phyloP scores from a whole-genome alignment of 2,888 invertebrate species.

The Dynastes grantii region DNA sequence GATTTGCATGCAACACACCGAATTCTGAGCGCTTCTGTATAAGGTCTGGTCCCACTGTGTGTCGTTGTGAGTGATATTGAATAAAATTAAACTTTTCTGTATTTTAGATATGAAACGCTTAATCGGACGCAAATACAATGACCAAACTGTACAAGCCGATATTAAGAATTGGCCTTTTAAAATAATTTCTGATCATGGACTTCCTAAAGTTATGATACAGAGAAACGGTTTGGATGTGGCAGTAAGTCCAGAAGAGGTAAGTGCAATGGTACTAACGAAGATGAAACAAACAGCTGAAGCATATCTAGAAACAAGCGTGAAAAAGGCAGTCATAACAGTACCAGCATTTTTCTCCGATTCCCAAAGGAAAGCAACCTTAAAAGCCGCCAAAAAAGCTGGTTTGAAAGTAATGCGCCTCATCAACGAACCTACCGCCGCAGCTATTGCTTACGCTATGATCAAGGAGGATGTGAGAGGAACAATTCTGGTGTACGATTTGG shows the following conservation, averaged over 20 bases:
- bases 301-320: slow-evolving; percentile 52
- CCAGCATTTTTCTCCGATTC: slow-evolving; percentile 60
- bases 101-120: slow-evolving; percentile 60
- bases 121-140: slow-evolving; percentile 57
- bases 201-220: slow-evolving; percentile 54
- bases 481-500: slow-evolving; percentile 59
- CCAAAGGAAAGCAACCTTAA: slow-evolving; percentile 59
- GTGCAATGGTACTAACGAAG: slow-evolving; percentile 55
- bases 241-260: slow-evolving; percentile 57
- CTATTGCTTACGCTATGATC: slow-evolving; percentile 55
- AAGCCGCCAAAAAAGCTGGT: slow-evolving; percentile 58
- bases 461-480: slow-evolving; percentile 48
- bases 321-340: slow-evolving; percentile 60
- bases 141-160: slow-evolving; percentile 56
- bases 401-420: slow-evolving; percentile 56
- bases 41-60: too few species aligned
- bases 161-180: slow-evolving; percentile 56
- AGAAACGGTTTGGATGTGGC: slow-evolving; percentile 35
- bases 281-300: slow-evolving; percentile 55
- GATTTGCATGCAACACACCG: too few species aligned
- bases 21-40: too few species aligned
- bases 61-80: too few species aligned
- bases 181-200: slow-evolving; percentile 53
- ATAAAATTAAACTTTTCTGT: too few species aligned
- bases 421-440: slow-evolving; percentile 60